Conservation (phyloP, 2,888 invertebrate genomes). For the Clivina fossor region DNA sequence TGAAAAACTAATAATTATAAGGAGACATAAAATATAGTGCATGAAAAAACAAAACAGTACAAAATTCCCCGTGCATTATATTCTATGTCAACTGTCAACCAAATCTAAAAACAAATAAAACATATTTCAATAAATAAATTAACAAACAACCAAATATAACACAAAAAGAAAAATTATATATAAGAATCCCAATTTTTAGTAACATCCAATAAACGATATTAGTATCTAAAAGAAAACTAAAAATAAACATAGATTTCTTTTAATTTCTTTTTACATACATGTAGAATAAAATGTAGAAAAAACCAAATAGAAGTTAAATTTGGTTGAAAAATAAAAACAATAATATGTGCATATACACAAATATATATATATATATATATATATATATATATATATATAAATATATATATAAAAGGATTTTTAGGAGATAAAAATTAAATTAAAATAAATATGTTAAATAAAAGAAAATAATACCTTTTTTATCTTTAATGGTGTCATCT, state of each 20-base stretch:
- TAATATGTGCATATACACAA: no score
- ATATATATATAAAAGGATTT: conserved; percentile 2
- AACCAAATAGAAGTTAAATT: conserved; percentile 27
- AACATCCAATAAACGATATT: conserved; percentile 16
- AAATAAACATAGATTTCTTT: conserved; percentile 12
- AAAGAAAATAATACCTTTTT: conserved; percentile 48
- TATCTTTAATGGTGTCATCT: conserved; percentile 48
- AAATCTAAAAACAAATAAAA: conserved; percentile 16
- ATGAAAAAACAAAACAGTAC: conserved; percentile 4
- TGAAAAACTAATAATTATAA: conserved; percentile 5
- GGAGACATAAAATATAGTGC: conserved; percentile 22
- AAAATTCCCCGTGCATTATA: conserved; percentile 15
- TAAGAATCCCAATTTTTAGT: conserved; percentile 29
- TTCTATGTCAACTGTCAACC: conserved; percentile 19
- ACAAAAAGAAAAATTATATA: no score
- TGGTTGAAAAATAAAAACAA: conserved; percentile 22
- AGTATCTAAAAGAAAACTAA: conserved; percentile 25
- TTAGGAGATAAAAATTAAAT: conserved; percentile 16
- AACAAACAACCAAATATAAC: conserved; percentile 30
- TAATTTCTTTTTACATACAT: conserved; percentile 13
- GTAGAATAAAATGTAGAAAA: conserved; percentile 10
- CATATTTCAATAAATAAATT: conserved; percentile 20
- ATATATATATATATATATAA: not conserved
- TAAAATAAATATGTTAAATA: conserved; percentile 32
- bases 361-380: no score